These are phyloP conservation scores for Zaprionus taronus DNA, from an alignment of 1,140 invertebrate species.

Conservation along the genomic window DNA sequence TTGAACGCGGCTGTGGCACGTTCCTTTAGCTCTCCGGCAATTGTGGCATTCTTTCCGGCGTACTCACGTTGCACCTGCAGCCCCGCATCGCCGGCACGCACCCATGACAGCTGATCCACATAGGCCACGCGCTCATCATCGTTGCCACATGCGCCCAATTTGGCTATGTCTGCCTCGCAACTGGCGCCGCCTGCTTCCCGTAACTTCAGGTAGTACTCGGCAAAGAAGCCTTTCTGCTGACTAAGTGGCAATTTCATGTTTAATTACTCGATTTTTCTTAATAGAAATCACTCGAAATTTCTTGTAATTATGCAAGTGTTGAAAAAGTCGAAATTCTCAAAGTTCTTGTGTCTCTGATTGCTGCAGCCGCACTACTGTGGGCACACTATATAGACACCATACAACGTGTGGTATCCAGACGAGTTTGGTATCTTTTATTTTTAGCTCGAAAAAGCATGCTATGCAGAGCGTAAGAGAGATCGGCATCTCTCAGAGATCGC, in stretches of 20 bases:
- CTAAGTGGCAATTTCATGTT: conserved; percentile 72
- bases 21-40: conserved; percentile 88
- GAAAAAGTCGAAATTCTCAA: neutral
- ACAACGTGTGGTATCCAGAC: conserved; percentile 65
- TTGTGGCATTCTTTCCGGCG: conserved; percentile 87
- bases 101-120: conserved; percentile 69
- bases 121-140: conserved; percentile 78
- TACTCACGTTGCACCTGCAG: conserved; percentile 70
- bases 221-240: conserved; percentile 73
- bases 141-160: conserved; percentile 59
- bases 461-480: conserved; percentile 17
- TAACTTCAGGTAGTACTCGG: conserved; percentile 78
- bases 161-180: conserved; percentile 62
- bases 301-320: conserved; percentile 66
- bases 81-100: conserved; percentile 61
- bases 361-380: conserved; percentile 64
- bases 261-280: neutral
- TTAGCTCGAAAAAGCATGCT: conserved; percentile 52
- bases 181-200: conserved; percentile 51
- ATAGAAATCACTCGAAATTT: conserved; percentile 9
- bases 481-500: neutral
- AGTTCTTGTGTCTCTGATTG: conserved; percentile 51
- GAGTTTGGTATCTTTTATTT: conserved; percentile 60
- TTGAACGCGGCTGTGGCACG: conserved; percentile 92
- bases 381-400: conserved; percentile 24